Base-by-base conservation (phyloP, 2,113 vertebrate genomes). In the Rhinogobius similis region DNA sequence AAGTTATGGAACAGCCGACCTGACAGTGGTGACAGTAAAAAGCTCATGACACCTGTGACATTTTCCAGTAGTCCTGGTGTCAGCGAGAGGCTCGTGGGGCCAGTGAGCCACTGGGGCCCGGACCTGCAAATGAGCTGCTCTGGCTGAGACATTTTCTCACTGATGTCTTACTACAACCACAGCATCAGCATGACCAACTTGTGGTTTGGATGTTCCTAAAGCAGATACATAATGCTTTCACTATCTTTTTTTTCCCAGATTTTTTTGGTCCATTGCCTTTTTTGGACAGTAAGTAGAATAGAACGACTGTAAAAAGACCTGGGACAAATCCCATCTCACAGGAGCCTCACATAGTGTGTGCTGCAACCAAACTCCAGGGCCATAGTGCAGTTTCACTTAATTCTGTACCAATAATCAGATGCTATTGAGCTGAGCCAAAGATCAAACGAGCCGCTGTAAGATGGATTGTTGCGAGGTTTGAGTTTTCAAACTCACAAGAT, bases 11-110 rank as follows among this genome's bases (percentile, higher is more conserved):
- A 90, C 88, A 89, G 73, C 75, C 29, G 65, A 89, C 68, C 85
- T 83, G 87, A 90, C 87, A 86, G 79, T 71, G 75, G 77, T 79
- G 84, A 90, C 89, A 90, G 87, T 90, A 89, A 90, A 90, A 89
- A 3, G 73, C 75, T 68, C 66, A 58, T 56, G 76, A 92, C 87
- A 92, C 89, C 88, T 89, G 83, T 89, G 91, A 92, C 86, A 90
- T 83, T 91, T 92, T 89, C 89, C 92, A 92, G 88, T 76, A 70
- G 81, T 76, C 62, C 63, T 46, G 21, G 65, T 89, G 82, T 89
- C 79, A 86, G 86, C 73, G 77, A 83, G 82, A 86, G 87, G 84
- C 86, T 87, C 62, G 86, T 88, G 80, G 83, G 76, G 75, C 79
- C 82, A 73, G 72, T 84, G n/a, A n/a, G n/a, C n/a, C n/a, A n/a